Conservation (phyloP, 2,797 vertebrate species). For the Lepus oiostolus region DNA sequence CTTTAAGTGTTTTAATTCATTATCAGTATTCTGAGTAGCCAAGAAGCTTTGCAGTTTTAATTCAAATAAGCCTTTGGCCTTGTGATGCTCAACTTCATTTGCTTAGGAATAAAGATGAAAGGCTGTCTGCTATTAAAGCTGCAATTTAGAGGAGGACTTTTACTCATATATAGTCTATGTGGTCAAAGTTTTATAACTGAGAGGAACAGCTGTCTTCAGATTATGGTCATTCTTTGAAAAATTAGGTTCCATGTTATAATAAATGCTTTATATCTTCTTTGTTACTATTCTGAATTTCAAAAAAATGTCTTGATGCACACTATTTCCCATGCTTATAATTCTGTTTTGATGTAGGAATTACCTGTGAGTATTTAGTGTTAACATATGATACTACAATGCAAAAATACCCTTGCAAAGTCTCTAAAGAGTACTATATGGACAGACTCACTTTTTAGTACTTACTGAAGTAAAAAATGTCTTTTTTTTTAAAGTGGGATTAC, state of each 20-base stretch:
- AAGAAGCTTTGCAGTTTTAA: slow-evolving; percentile 43
- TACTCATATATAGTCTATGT: slow-evolving; percentile 1
- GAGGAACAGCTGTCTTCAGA: slow-evolving; percentile 45
- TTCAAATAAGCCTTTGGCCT: neutral
- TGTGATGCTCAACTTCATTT: slow-evolving; percentile 24
- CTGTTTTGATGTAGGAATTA: slow-evolving; percentile 43
- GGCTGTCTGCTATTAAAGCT: slow-evolving; percentile 30
- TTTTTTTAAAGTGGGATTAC: slow-evolving; percentile 61
- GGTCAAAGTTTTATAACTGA: slow-evolving; percentile 48
- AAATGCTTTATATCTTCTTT: slow-evolving; percentile 44
- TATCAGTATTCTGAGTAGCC: slow-evolving; percentile 50
- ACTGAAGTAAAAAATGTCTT: slow-evolving; percentile 55
- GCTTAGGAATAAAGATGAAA: neutral
- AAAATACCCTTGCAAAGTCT: slow-evolving; percentile 3
- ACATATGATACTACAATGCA: slow-evolving; percentile 12
- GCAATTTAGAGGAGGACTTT: slow-evolving; percentile 35
- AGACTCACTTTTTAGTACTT: slow-evolving; percentile 26
- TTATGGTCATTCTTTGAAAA: slow-evolving; percentile 57
- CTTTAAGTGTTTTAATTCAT: slow-evolving; percentile 51
- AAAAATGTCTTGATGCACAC: slow-evolving; percentile 14
- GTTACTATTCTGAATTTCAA: slow-evolving; percentile 60
- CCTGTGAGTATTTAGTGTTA: slow-evolving; percentile 37
- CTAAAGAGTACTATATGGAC: slow-evolving; percentile 36
- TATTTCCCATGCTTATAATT: slow-evolving; percentile 32
- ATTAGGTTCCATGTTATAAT: slow-evolving; percentile 26